Percentiles rank a stretch among this genome's conserved stretches.
phyloP scores from a whole-genome alignment of 2,113 vertebrate species.

The Nothobranchius furzeri region DNA sequence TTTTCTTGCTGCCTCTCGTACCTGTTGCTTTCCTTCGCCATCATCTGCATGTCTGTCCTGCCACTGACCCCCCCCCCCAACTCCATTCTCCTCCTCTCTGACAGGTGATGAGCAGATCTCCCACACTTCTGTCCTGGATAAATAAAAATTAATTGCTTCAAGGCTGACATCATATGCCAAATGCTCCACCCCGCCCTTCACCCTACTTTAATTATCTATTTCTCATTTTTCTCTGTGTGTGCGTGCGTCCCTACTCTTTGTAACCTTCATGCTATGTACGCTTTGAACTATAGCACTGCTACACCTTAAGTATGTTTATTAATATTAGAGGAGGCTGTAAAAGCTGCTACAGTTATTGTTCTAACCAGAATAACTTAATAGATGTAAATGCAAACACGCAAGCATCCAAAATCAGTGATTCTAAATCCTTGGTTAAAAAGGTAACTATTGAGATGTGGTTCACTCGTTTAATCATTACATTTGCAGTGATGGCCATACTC shows the following conservation, averaged over 20 bases:
- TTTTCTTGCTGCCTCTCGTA: slow-evolving; percentile 12
- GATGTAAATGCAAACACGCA: neutral
- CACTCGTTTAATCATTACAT: no score
- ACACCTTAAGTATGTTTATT: slow-evolving; percentile 11
- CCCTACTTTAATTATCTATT: slow-evolving; percentile 46
- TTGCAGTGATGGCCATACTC: no score
- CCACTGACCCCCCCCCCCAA: slow-evolving; percentile 17
- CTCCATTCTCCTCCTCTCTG: slow-evolving; percentile 20
- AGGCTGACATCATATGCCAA: slow-evolving; percentile 66
- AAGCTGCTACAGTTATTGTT: slow-evolving; percentile 14
- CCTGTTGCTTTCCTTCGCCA: neutral
- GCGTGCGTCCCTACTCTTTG: slow-evolving; percentile 26
- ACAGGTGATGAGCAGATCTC: slow-evolving; percentile 53
- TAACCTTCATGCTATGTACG: slow-evolving; percentile 44
- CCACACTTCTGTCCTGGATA: slow-evolving; percentile 50
- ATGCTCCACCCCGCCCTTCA: slow-evolving; percentile 38
- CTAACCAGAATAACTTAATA: neutral
- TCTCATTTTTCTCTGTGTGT: slow-evolving; percentile 40
- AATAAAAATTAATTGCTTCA: slow-evolving; percentile 74
- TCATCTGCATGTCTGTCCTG: slow-evolving; percentile 15
- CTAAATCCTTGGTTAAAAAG: no score
- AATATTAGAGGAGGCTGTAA: slow-evolving; percentile 28
- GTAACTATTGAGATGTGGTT: no score
- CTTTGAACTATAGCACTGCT: neutral
- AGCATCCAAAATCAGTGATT: neutral